Percentiles rank a stretch among this genome's conserved stretches.
These are phyloP conservation scores for Henicopernis longicauda DNA, from an alignment of 2,113 vertebrate genomes.

Conservation along the genomic window DNA sequence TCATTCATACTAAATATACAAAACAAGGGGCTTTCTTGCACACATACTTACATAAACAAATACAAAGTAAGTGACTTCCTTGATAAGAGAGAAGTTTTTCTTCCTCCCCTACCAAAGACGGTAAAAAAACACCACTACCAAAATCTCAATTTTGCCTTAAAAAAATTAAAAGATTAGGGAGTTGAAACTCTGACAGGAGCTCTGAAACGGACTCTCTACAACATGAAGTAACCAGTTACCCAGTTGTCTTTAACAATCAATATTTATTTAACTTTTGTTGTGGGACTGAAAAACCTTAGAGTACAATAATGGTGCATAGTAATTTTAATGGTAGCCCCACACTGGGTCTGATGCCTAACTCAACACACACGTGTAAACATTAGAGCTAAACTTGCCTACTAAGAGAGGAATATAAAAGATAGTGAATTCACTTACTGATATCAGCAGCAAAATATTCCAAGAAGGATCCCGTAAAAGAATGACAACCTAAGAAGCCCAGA, in stretches of 20 bases:
- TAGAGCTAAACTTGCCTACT: neutral
- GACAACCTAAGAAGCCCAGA: constrained; percentile 74
- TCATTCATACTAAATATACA: rapidly evolving
- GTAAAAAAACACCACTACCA: neutral
- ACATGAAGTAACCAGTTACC: rapidly evolving
- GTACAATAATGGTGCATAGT: rapidly evolving
- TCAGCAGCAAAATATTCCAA: constrained; percentile 85
- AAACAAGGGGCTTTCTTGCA: rapidly evolving
- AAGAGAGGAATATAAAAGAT: neutral
- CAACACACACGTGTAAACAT: rapidly evolving
- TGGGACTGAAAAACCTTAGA: neutral
- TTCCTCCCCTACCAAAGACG: neutral
- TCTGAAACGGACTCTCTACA: neutral
- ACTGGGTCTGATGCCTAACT: neutral
- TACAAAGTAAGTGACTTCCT: neutral
- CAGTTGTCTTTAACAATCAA: neutral
- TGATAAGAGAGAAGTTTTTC: neutral
- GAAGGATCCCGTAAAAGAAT: constrained; percentile 88
- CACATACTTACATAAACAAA: rapidly evolving
- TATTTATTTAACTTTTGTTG: neutral
- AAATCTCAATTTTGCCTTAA: neutral
- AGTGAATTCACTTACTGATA: constrained; percentile 83
- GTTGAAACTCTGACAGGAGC: neutral
- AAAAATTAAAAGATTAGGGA: neutral
- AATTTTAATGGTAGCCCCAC: neutral